Conservation (phyloP, 2,888 invertebrate species). For the Eutolmus rufibarbis region DNA sequence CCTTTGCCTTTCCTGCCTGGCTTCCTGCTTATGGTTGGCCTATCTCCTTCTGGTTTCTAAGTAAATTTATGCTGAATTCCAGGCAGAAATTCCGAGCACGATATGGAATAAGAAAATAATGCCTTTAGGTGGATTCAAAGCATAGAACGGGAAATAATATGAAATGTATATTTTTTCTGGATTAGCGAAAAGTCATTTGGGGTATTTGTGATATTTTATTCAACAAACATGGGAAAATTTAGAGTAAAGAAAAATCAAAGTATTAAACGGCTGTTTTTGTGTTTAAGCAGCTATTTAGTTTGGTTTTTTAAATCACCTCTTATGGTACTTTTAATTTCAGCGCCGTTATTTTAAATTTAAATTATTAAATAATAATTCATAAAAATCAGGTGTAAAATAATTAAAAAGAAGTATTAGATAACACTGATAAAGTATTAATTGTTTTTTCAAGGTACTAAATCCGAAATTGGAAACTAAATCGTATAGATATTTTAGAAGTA, state of each 20-base stretch:
- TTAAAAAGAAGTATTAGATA: too few relatives aligned
- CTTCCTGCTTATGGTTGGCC: background rate
- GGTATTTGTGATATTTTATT: background rate
- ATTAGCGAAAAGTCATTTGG: background rate
- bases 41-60: conserved; percentile 5
- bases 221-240: background rate
- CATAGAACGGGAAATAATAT: conserved; percentile 11
- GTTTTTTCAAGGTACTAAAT: too few relatives aligned
- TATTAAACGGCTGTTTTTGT: background rate
- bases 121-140: background rate
- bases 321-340: background rate
- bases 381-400: too few relatives aligned
- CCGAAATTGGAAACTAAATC: too few relatives aligned
- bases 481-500: too few relatives aligned
- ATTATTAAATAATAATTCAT: too few relatives aligned
- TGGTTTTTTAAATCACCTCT: background rate
- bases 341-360: too few relatives aligned
- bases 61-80: conserved; percentile 11
- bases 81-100: conserved; percentile 1
- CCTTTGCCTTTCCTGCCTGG: background rate
- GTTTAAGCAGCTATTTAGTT: background rate
- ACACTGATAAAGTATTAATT: too few relatives aligned
- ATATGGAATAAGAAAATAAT: conserved; percentile 21
- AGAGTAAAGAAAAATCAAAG: background rate
- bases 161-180: conserved; percentile 9